phyloP scores from a whole-genome alignment of 2,113 vertebrate genomes.

The Trichomycterus rosablanca region DNA sequence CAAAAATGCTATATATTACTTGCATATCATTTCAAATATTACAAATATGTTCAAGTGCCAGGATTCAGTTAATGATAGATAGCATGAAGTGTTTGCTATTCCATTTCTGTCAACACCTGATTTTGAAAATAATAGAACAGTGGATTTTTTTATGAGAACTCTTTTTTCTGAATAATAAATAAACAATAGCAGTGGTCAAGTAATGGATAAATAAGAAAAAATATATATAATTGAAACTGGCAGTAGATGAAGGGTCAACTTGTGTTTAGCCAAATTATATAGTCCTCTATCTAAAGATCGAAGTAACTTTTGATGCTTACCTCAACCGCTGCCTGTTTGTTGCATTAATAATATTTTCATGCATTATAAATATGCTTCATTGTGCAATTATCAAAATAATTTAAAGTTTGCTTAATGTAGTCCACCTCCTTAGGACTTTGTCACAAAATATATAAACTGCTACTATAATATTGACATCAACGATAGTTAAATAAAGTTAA shows the following conservation, averaged over 20 bases:
- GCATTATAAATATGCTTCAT: slow-evolving; percentile 56
- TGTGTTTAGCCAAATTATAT: slow-evolving; percentile 41
- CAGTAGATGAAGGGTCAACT: slow-evolving; percentile 22
- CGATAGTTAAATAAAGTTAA: slow-evolving; percentile 12
- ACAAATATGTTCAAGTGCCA: slow-evolving; percentile 66
- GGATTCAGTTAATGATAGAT: slow-evolving; percentile 52
- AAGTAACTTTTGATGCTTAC: slow-evolving; percentile 37
- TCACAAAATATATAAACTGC: slow-evolving; percentile 33
- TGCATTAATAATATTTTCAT: slow-evolving; percentile 61
- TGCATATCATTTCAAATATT: slow-evolving; percentile 57
- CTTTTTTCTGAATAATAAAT: slow-evolving; percentile 37
- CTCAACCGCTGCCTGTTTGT: slow-evolving; percentile 39
- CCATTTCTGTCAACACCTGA: slow-evolving; percentile 10
- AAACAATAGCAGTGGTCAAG: slow-evolving; percentile 24
- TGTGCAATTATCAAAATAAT: slow-evolving; percentile 58
- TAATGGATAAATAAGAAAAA: slow-evolving; percentile 15
- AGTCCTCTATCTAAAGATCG: slow-evolving; percentile 24
- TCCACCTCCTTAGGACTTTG: slow-evolving; percentile 36
- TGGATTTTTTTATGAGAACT: no score
- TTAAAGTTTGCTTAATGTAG: slow-evolving; percentile 54
- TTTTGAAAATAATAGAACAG: not conserved
- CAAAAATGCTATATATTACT: slow-evolving; percentile 51
- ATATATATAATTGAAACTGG: slow-evolving; percentile 16
- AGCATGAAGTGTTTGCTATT: slow-evolving; percentile 20
- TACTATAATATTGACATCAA: slow-evolving; percentile 35